Percentiles rank a stretch among this genome's conserved stretches.
Conservation (phyloP, 2,113 vertebrate genomes). For the Lampris megalopsis region DNA sequence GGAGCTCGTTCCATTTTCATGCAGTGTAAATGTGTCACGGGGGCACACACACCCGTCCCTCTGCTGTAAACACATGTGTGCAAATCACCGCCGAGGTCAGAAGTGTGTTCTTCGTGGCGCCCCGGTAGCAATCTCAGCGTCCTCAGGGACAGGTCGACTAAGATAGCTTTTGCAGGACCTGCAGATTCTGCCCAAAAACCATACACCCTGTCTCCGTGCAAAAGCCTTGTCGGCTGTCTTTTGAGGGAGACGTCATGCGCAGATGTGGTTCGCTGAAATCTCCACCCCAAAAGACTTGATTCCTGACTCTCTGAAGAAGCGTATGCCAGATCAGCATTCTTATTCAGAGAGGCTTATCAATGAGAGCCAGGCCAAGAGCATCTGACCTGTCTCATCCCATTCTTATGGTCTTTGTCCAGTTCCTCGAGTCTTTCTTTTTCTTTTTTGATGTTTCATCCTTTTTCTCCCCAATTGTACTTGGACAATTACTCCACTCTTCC, state of each 20-base stretch:
- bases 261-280: slow-evolving; percentile 52
- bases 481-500: too few relatives aligned
- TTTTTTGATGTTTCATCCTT: too few relatives aligned
- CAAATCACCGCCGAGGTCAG: too few relatives aligned
- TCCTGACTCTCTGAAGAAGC: slow-evolving; percentile 38
- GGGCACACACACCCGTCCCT: too few relatives aligned
- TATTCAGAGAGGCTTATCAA: slow-evolving; percentile 34
- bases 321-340: slow-evolving; percentile 50
- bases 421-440: slow-evolving; percentile 15
- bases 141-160: too few relatives aligned
- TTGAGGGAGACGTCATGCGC: slow-evolving; percentile 41
- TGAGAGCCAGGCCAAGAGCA: slow-evolving; percentile 36
- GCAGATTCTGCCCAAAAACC: neutral
- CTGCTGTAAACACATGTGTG: too few relatives aligned
- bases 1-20: too few relatives aligned
- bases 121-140: too few relatives aligned
- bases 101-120: too few relatives aligned
- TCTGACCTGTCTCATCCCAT: slow-evolving; percentile 22
- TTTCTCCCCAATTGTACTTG: too few relatives aligned
- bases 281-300: slow-evolving; percentile 40
- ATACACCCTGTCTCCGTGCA: slow-evolving; percentile 6
- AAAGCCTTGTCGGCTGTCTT: slow-evolving; percentile 28
- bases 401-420: slow-evolving; percentile 27
- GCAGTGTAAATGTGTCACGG: too few relatives aligned
- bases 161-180: neutral